Evolutionary conservation across 2,797 vertebrate species (phyloP), one percentile per base, ranked within the genome.

Genomic region (Acipenser ruthenus): DNA sequence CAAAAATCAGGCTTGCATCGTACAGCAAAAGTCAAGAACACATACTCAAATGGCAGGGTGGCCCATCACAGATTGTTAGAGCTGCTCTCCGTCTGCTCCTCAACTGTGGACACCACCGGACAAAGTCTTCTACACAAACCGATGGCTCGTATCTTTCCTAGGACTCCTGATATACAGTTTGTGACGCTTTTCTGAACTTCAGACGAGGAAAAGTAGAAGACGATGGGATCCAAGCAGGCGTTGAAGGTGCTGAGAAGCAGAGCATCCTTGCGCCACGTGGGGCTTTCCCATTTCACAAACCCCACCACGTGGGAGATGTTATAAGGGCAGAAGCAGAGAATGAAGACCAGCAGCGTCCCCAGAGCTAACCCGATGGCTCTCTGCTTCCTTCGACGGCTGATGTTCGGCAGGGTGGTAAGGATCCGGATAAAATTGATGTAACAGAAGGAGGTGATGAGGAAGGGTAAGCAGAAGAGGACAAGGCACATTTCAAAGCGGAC

Each of bases 141-240:
- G 60, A 18, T 9, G 9, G 10, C 1, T 5, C 60, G 11, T 62
- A 69, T 6, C 9, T 49, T 37, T 1, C 7, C 6, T 4, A 70
- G 18, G 2, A 67, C 0, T 2, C n/a, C 6, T 0, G 68, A 8
- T 15, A 83, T 64, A 12, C 75, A 67, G 3, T 68, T 71, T 0
- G 80, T 71, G 1, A 94, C 83, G 0, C 72, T 79, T 8, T 75
- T 83, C 50, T 93, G 85, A 65, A 95, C 82, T 0, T 88, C 89
- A 0, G 91, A 77, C 0, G 93, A 95, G 0, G 94, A 95, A 70
- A 94, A 89, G 72, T 95, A 95, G 82, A 95, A 95, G 62, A 96
- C 91, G 0, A 94, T 66, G 0, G 94, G 94, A 74, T 95, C 94
- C 12, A 96, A 78, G 23, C 88, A 91, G 11, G 94, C 86, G 0